Evolutionary conservation across 2,888 invertebrate genomes (phyloP).

Genomic region (Sphinx pinastri): DNA sequence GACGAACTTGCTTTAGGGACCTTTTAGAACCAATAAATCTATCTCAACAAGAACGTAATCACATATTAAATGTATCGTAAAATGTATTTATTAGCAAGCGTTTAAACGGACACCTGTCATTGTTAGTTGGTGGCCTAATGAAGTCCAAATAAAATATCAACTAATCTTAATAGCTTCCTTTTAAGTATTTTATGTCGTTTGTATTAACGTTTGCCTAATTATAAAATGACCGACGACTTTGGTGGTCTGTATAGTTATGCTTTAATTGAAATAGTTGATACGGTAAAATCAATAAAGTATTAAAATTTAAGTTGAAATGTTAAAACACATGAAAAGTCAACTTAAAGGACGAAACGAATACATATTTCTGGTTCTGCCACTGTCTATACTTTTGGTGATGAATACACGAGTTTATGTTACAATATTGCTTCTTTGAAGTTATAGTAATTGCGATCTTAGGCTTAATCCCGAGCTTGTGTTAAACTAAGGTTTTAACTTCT

Average conservation of each 20-base stretch:
- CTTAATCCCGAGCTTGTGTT: not conserved
- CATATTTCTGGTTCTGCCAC: no score
- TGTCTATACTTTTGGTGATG: no score
- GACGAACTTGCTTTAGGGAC: no score
- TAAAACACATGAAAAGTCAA: no score
- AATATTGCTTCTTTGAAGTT: not conserved
- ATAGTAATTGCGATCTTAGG: not conserved
- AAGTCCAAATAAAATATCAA: constrained; percentile 40
- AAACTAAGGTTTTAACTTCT: not conserved
- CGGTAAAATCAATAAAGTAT: no score
- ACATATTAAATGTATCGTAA: constrained; percentile 7
- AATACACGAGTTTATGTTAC: not conserved
- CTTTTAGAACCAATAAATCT: constrained; percentile 14
- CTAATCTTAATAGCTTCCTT: constrained; percentile 48
- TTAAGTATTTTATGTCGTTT: constrained; percentile 40
- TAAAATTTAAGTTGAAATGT: no score
- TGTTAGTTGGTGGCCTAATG: constrained; percentile 38
- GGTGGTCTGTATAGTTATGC: constrained; percentile 61
- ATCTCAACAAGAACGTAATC: not conserved
- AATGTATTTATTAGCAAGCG: constrained; percentile 26
- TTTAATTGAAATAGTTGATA: not conserved
- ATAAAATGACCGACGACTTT: constrained; percentile 52
- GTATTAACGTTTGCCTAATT: constrained; percentile 47
- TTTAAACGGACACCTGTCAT: constrained; percentile 27
- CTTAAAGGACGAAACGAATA: no score